These are phyloP conservation scores for Netelia melanura DNA, from an alignment of 2,888 invertebrate species.

Conservation along the genomic window DNA sequence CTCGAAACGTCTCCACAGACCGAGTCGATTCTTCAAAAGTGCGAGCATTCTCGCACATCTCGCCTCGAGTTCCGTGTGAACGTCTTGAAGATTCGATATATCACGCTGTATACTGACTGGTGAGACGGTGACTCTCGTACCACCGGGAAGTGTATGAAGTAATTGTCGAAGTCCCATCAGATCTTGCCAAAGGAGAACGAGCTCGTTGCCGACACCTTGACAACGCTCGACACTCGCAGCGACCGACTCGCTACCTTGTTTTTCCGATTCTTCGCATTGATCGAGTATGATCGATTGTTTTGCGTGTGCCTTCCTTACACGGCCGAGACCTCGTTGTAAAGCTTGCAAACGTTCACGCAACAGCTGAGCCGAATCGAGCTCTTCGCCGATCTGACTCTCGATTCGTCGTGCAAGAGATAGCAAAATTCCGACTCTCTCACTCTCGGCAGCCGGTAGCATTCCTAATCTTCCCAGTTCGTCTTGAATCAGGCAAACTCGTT, in stretches of 20 bases:
- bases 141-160: constrained; percentile 91
- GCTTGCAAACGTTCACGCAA: constrained; percentile 91
- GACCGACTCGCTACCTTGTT: constrained; percentile 91
- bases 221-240: constrained; percentile 92
- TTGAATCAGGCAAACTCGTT: constrained; percentile 91
- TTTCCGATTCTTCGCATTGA: constrained; percentile 90
- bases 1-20: constrained; percentile 92
- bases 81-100: constrained; percentile 91
- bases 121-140: constrained; percentile 91
- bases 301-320: constrained; percentile 89
- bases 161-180: constrained; percentile 91
- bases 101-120: constrained; percentile 92
- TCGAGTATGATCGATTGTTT: constrained; percentile 87
- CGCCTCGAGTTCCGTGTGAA: constrained; percentile 90
- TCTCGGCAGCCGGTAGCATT: constrained; percentile 90
- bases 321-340: constrained; percentile 90
- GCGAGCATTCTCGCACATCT: constrained; percentile 89
- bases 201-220: constrained; percentile 89
- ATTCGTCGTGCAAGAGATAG: constrained; percentile 90
- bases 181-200: constrained; percentile 91
- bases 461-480: constrained; percentile 92
- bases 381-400: constrained; percentile 91
- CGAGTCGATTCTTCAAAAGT: constrained; percentile 88
- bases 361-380: constrained; percentile 90
- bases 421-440: constrained; percentile 91